Evolutionary conservation across 2,113 vertebrate species (phyloP).

Genomic region (Periophthalmus modestus): DNA sequence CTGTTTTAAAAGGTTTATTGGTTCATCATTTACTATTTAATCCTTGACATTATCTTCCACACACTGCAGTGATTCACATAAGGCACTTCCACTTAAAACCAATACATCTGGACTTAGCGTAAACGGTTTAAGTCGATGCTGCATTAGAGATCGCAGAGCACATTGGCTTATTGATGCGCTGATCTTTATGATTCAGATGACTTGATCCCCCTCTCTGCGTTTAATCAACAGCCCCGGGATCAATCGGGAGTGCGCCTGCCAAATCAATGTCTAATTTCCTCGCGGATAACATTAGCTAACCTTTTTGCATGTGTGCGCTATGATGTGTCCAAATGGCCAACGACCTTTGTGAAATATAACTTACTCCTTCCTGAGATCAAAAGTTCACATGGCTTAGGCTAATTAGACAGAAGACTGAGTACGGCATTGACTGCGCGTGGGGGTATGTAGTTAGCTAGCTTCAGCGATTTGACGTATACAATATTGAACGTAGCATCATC

Average conservation of each 20-base stretch:
- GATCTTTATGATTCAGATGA: not conserved
- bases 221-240: slow-evolving; percentile 1
- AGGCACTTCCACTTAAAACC: not conserved
- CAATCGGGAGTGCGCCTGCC: not conserved
- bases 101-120: not conserved
- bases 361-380: not conserved
- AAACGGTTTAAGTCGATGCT: not conserved
- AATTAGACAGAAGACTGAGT: not conserved
- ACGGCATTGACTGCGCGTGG: not conserved
- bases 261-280: not conserved
- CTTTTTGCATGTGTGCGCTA: not conserved
- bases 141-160: not conserved
- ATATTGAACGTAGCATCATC: not conserved
- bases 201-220: not conserved
- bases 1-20: no score
- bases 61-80: no score
- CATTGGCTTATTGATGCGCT: not conserved
- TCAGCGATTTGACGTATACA: not conserved
- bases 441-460: not conserved
- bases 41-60: no score
- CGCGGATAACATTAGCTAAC: not conserved
- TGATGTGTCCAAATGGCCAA: not conserved
- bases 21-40: no score
- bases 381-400: not conserved
- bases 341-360: not conserved